phyloP scores from a whole-genome alignment of 1,140 invertebrate genomes.

The Daktulosphaira vitifoliae region DNA sequence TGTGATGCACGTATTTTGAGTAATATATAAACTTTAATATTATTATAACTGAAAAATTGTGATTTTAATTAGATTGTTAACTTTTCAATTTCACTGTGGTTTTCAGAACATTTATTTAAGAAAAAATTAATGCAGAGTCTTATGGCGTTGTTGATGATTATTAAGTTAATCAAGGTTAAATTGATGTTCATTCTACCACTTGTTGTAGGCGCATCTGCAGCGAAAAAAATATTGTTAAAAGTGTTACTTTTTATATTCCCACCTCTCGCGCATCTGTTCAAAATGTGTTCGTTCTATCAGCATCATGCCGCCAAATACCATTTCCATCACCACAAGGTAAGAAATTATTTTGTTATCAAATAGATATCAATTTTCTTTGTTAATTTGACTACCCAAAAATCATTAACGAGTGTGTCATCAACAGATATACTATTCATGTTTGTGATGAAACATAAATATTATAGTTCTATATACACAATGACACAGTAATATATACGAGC shows the following conservation, averaged over 20 bases:
- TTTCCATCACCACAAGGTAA: slow-evolving; percentile 64
- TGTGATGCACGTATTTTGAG: slow-evolving; percentile 19
- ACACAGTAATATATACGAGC: too few species aligned
- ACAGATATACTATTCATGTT: too few species aligned
- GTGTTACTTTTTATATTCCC: slow-evolving; percentile 70
- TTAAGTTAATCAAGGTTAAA: slow-evolving; percentile 58
- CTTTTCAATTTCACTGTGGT: too few species aligned
- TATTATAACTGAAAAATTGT: too few species aligned
- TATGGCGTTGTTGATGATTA: slow-evolving; percentile 61
- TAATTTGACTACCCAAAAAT: too few species aligned
- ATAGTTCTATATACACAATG: too few species aligned
- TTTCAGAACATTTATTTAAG: slow-evolving; percentile 66
- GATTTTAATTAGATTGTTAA: too few species aligned
- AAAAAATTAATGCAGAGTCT: slow-evolving; percentile 63
- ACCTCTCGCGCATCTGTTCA: slow-evolving; percentile 69
- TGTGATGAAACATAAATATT: too few species aligned
- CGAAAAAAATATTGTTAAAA: slow-evolving; percentile 72
- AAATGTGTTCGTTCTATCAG: slow-evolving; percentile 71
- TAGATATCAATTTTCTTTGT: too few species aligned
- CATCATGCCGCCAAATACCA: slow-evolving; percentile 60
- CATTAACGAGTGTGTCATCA: too few species aligned
- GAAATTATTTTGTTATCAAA: too few species aligned
- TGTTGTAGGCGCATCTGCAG: slow-evolving; percentile 58
- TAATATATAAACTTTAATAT: too few species aligned
- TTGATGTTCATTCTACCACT: slow-evolving; percentile 40